Evolutionary conservation across 1,140 invertebrate genomes (phyloP).

Genomic region (Lepidurus apus): DNA sequence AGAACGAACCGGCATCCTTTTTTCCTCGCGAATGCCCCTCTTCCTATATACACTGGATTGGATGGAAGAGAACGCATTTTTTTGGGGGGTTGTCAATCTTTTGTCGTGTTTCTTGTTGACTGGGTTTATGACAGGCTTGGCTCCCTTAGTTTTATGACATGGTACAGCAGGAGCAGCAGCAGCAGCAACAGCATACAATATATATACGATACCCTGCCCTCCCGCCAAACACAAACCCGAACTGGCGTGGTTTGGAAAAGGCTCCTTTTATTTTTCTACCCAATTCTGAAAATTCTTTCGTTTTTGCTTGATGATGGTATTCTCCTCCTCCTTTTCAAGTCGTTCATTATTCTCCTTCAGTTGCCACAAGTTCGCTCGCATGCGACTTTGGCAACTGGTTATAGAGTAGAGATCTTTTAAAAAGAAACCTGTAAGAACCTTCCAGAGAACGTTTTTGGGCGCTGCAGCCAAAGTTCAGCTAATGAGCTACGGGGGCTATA

Average conservation of each 20-base stretch:
- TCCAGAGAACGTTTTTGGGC: no score
- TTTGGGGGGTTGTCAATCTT: background rate
- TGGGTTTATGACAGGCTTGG: slow-evolving; percentile 21
- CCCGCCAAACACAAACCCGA: background rate
- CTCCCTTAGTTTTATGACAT: slow-evolving; percentile 8
- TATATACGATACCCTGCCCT: background rate
- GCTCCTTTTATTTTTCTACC: background rate
- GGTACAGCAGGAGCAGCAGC: background rate
- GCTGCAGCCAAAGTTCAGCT: no score
- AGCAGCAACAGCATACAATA: background rate
- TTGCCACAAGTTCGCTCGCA: no score
- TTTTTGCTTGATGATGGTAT: background rate
- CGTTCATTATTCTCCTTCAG: background rate
- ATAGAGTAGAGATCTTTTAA: no score
- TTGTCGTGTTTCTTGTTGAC: slow-evolving; percentile 21
- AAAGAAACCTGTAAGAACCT: no score
- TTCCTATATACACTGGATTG: background rate
- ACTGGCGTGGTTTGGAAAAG: background rate
- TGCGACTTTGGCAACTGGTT: no score
- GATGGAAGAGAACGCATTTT: background rate
- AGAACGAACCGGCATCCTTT: background rate
- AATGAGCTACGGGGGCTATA: no score
- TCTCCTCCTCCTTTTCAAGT: background rate
- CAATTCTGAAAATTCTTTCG: background rate
- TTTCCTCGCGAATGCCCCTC: background rate